Base-by-base conservation (phyloP, 2,888 invertebrate genomes). In the Euplexia lucipara region DNA sequence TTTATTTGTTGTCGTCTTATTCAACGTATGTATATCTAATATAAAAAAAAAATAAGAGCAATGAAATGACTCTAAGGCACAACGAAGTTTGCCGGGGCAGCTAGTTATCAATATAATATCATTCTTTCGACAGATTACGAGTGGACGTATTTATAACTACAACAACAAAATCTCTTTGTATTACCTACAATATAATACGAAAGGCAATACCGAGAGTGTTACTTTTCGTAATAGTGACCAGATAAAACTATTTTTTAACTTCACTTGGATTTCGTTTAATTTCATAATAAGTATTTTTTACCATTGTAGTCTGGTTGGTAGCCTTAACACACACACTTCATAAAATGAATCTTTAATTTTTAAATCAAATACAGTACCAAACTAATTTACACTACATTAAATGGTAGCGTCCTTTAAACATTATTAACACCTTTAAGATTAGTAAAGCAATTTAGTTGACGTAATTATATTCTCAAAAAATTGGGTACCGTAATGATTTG, bases 371-470 rank as follows among this genome's bases (percentile, higher is more conserved):
- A 65, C 22, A 10, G 18, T 41, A 30, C 45, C n/a, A 22, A 52
- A 56, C 20, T 35, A 20, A 61, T 61, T 54, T 26, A 62, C 48
- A 70, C 45, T 39, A 41, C 44, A 56, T 41, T 53, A 53, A 44
- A 34, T 30, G 39, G 45, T 45, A n/a, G 45, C 41, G 53, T 41
- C 76, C 34, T 35, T 44, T 68, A 61, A 71, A 51, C 71, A 47
- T 65, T 47, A 49, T 76, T 76, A 76, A 48, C 69, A 65, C 64
- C 39, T 75, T 34, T 45, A 44, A 51, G 18, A 34, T 45, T 57
- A 45, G 12, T n/a, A 30, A 9, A 26, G n/a, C n/a, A 32, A n/a
- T 35, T 12, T 3, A 6, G 18, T 30, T 8, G 14, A 26, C n/a
- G n/a, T n/a, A 18, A 4, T 42, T 12, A n/a, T 18, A 49, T 30